Base-by-base conservation (phyloP, 2,113 vertebrate genomes). In the Anolis carolinensis region DNA sequence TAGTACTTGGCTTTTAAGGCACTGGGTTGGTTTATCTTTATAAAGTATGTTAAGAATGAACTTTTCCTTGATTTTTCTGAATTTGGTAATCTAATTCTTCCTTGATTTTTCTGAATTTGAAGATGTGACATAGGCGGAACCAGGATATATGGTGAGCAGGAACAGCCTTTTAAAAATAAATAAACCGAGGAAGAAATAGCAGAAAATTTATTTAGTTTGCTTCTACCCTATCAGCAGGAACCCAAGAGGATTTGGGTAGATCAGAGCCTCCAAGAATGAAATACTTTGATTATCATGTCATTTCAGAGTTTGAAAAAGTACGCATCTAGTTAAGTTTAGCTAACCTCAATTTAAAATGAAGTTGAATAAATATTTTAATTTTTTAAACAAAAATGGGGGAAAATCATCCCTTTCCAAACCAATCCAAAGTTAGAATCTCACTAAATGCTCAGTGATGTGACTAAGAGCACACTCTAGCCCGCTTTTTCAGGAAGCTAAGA, bases 1-100 rank as follows among this genome's bases (percentile, higher is more conserved):
- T 77, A 89, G 90, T 82, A 89, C 63, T 89, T 44, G 63, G 84
- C 79, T 89, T 85, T 90, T 91, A 91, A 94, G 88, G 75, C 10
- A 0, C 50, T 0, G 2, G 84, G 86, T 86, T 90, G 84, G 87
- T 91, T 92, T 89, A 90, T 87, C 87, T 90, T 93, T 89, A 89
- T 91, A 72, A 87, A 85, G 65, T 87, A 90, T 79, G 87, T 89
- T 92, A 77, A 86, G 87, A 78, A 86, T 86, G 44, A 44, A 44
- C 39, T 88, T 70, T 91, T 86, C 93, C 89, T 81, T 85, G 89
- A 84, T 82, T 81, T 83, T 76, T 16, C 50, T 63, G 44, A 13
- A 10, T 34, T 76, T 84, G 32, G 23, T 62, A 50, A 11, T 78
- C 39, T 44, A 44, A 20, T 34, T 78, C 52, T 59, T 4, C 73